A percentile compares a stretch with the other conserved stretches of the same genome.
phyloP scores from a whole-genome alignment of 2,797 vertebrate genomes.

The Rhinella marina region DNA sequence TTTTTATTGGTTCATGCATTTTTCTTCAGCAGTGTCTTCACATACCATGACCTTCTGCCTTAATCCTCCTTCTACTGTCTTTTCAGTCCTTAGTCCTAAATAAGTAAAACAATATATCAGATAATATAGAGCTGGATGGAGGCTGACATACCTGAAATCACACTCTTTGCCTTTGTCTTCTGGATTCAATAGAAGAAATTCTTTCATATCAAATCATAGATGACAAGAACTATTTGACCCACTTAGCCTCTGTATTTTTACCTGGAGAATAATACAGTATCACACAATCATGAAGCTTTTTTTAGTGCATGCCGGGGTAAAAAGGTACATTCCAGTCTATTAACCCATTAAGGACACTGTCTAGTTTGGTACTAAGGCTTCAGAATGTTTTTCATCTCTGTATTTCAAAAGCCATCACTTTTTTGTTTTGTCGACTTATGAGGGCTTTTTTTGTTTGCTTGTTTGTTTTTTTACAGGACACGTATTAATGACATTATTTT shows the following conservation, averaged over 20 bases:
- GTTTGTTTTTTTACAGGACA: too few relatives aligned
- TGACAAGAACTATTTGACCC: constrained; percentile 44
- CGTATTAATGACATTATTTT: too few relatives aligned
- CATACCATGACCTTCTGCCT: constrained; percentile 21
- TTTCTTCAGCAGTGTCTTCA: neutral
- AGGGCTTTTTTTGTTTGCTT: too few relatives aligned
- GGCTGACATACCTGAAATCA: constrained; percentile 46
- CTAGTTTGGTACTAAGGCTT: too few relatives aligned
- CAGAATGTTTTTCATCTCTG: too few relatives aligned
- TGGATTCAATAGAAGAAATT: constrained; percentile 52
- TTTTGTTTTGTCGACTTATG: too few relatives aligned
- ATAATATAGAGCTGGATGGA: constrained; percentile 31
- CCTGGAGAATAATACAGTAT: constrained; percentile 9
- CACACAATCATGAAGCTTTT: constrained; percentile 5
- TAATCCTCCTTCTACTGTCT: constrained; percentile 8
- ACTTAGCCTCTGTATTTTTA: constrained; percentile 43
- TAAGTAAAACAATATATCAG: constrained; percentile 47
- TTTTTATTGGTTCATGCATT: neutral
- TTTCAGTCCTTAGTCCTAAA: constrained; percentile 24
- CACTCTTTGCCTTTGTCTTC: constrained; percentile 21
- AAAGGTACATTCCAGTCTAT: neutral
- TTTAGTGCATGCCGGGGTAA: neutral
- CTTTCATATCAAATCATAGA: constrained; percentile 47
- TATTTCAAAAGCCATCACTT: too few relatives aligned
- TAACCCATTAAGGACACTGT: too few relatives aligned